Conservation (phyloP, 2,888 invertebrate species). For the Microctonus brassicae region DNA sequence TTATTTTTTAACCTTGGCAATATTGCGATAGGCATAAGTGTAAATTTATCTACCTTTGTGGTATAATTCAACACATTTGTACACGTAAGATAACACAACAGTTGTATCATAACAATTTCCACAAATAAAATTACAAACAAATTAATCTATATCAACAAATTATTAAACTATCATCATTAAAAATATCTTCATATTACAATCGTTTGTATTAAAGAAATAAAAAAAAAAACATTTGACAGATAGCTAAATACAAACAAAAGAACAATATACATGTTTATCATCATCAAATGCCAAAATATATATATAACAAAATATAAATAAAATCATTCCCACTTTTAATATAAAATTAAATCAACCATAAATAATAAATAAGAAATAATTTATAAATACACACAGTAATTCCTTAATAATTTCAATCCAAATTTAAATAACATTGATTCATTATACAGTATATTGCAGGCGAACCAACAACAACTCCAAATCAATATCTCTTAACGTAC, state of each 20-base stretch:
- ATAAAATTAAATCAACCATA: no score
- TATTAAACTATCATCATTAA: no score
- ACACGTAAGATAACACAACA: background rate
- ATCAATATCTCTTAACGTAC: slow-evolving; percentile 59
- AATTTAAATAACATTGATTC: no score
- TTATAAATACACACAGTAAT: no score
- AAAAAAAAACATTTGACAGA: background rate
- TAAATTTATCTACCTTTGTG: background rate
- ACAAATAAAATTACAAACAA: background rate
- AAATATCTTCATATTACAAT: no score
- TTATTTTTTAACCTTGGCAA: background rate
- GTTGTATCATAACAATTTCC: no score
- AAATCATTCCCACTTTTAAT: no score
- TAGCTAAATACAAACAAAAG: background rate
- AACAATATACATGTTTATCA: background rate
- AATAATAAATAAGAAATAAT: no score
- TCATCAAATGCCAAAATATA: background rate
- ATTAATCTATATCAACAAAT: no score
- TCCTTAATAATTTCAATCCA: no score
- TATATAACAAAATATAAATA: background rate
- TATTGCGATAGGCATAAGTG: background rate
- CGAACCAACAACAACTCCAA: slow-evolving; percentile 58
- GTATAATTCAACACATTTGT: background rate
- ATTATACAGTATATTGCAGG: slow-evolving; percentile 36
- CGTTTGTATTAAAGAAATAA: no score